Evolutionary conservation across 2,797 vertebrate genomes (phyloP).

Genomic region (Ammospiza maritima): DNA sequence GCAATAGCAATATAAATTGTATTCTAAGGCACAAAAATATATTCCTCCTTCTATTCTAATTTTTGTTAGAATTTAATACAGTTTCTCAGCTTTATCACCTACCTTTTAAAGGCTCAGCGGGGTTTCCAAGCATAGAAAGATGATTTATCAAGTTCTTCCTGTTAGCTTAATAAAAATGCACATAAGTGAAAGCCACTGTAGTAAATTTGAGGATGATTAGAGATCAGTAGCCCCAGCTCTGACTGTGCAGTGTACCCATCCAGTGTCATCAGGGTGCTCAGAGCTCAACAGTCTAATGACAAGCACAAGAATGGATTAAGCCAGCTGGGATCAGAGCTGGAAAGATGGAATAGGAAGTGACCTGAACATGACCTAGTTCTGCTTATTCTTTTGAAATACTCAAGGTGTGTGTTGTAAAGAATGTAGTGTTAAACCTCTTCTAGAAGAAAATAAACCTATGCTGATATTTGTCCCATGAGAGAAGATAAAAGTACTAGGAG

Average conservation of each 20-base stretch:
- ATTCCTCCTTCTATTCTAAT: not conserved
- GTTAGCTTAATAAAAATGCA: not conserved
- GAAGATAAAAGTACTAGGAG: not conserved
- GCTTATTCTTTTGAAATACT: not conserved
- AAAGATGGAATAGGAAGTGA: not conserved
- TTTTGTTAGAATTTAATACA: not conserved
- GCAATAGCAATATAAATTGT: not conserved
- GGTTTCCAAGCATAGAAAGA: not conserved
- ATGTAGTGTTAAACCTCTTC: not conserved
- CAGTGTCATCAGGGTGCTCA: not conserved
- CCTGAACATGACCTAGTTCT: not conserved
- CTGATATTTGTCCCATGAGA: not conserved
- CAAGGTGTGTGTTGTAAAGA: fast-evolving
- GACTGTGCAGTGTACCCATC: not conserved
- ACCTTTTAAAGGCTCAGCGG: not conserved
- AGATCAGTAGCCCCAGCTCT: not conserved
- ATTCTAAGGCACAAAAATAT: not conserved
- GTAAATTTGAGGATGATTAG: not conserved
- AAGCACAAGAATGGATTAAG: not conserved
- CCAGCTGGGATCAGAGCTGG: fast-evolving
- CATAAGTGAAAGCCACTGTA: not conserved
- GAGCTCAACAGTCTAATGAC: not conserved
- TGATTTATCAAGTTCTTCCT: not conserved
- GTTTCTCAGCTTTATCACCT: not conserved
- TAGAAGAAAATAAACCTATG: not conserved